These are phyloP conservation scores for Hofmannophila pseudospretella DNA, from an alignment of 2,888 invertebrate species.

Conservation along the genomic window DNA sequence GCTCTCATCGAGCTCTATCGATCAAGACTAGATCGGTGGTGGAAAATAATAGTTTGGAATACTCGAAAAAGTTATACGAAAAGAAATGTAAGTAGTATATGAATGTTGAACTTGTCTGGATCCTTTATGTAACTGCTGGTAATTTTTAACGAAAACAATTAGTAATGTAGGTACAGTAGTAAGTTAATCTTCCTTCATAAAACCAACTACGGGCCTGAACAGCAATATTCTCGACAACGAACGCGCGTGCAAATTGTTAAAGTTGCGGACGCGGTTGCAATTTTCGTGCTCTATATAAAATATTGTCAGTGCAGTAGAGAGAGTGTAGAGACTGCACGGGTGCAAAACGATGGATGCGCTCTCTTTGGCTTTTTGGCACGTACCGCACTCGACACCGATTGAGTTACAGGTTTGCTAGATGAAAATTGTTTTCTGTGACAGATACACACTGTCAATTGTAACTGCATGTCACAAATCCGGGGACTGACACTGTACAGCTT, in stretches of 20 bases:
- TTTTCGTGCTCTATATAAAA: constrained; percentile 63
- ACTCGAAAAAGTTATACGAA: too few species aligned
- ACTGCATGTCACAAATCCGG: constrained; percentile 8
- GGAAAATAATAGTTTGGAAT: too few species aligned
- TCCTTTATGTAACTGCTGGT: too few species aligned
- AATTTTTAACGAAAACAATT: too few species aligned
- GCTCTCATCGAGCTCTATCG: too few species aligned
- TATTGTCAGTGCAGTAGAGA: constrained; percentile 54
- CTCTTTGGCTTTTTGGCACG: constrained; percentile 56
- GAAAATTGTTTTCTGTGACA: constrained; percentile 18
- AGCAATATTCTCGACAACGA: constrained; percentile 43
- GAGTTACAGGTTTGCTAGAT: constrained; percentile 20
- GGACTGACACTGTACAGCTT: constrained; percentile 1
- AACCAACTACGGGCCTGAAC: not conserved
- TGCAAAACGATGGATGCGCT: constrained; percentile 39
- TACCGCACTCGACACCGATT: constrained; percentile 28
- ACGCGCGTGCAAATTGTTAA: constrained; percentile 61
- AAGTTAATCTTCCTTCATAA: too few species aligned
- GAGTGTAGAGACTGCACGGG: constrained; percentile 28
- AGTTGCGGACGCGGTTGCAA: constrained; percentile 64
- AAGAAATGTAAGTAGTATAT: too few species aligned
- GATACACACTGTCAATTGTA: constrained; percentile 10
- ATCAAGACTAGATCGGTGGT: too few species aligned
- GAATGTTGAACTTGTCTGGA: too few species aligned
- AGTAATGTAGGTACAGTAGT: too few species aligned